Evolutionary conservation across 2,888 invertebrate genomes (phyloP).

Genomic region (Ophion ellenae): DNA sequence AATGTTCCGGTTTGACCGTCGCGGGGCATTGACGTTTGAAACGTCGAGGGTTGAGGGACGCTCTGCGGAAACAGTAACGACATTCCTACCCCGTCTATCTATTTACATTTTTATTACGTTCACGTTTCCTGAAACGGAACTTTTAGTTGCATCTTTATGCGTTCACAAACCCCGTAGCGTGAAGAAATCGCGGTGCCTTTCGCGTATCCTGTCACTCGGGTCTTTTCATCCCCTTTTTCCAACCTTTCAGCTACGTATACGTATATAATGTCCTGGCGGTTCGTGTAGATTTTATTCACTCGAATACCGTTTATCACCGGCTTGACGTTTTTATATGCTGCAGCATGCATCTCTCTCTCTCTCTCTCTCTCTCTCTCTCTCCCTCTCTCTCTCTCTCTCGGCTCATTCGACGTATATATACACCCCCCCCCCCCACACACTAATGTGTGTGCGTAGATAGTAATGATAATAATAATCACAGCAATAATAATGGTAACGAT

Average conservation of each 20-base stretch:
- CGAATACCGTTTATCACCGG: constrained; percentile 63
- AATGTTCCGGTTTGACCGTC: constrained; percentile 9
- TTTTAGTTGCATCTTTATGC: constrained; percentile 23
- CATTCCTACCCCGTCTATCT: constrained; percentile 29
- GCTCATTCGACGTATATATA: background rate
- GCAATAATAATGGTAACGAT: no score
- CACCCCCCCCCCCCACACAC: no score
- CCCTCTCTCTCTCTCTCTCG: background rate
- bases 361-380: background rate
- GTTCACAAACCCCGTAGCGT: background rate
- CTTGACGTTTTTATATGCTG: constrained; percentile 62
- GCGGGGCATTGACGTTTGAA: background rate
- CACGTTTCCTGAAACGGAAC: constrained; percentile 65
- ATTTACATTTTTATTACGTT: constrained; percentile 68
- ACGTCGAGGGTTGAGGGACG: background rate
- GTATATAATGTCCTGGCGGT: constrained; percentile 4
- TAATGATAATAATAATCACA: no score
- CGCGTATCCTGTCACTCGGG: constrained; percentile 19
- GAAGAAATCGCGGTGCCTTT: background rate
- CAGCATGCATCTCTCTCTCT: background rate
- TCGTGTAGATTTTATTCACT: constrained; percentile 61
- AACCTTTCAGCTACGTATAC: no score
- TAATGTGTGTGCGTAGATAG: no score
- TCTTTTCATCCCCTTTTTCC: background rate
- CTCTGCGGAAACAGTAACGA: background rate